phyloP scores from a whole-genome alignment of 1,140 invertebrate species.

The Brachionus sp. region DNA sequence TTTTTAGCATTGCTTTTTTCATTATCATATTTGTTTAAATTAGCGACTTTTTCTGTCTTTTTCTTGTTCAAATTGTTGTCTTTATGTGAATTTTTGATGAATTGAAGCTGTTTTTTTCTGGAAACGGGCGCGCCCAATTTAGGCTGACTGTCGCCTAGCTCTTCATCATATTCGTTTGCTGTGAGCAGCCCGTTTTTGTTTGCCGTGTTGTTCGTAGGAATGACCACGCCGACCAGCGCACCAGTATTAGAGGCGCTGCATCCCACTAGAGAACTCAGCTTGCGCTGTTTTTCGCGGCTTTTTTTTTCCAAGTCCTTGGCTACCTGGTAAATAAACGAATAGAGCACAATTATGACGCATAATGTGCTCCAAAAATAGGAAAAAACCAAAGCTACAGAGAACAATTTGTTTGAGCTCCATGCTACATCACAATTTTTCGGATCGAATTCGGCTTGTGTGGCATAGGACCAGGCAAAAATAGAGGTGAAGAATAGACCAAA shows the following conservation, averaged over 20 bases:
- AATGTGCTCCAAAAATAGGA: constrained; percentile 92
- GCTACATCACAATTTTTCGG: constrained; percentile 92
- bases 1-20: not conserved
- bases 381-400: constrained; percentile 89
- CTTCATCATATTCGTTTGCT: not conserved
- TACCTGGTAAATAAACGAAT: constrained; percentile 44
- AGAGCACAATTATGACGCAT: constrained; percentile 76
- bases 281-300: constrained; percentile 30
- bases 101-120: not conserved
- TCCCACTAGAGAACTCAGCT: constrained; percentile 27
- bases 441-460: constrained; percentile 79
- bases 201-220: not conserved
- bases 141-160: not conserved
- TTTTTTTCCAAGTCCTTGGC: constrained; percentile 39
- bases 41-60: not conserved
- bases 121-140: not conserved
- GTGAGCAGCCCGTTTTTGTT: not conserved
- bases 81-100: constrained; percentile 2
- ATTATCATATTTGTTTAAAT: not conserved
- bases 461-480: constrained; percentile 97
- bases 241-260: constrained; percentile 30
- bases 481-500: constrained; percentile 93
- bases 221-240: constrained; percentile 26
- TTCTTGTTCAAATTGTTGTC: not conserved
- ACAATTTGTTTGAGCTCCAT: constrained; percentile 90